A percentile compares a stretch with the other conserved stretches of the same genome.
Conservation (phyloP, 2,113 vertebrate genomes). For the Crypturellus undulatus region DNA sequence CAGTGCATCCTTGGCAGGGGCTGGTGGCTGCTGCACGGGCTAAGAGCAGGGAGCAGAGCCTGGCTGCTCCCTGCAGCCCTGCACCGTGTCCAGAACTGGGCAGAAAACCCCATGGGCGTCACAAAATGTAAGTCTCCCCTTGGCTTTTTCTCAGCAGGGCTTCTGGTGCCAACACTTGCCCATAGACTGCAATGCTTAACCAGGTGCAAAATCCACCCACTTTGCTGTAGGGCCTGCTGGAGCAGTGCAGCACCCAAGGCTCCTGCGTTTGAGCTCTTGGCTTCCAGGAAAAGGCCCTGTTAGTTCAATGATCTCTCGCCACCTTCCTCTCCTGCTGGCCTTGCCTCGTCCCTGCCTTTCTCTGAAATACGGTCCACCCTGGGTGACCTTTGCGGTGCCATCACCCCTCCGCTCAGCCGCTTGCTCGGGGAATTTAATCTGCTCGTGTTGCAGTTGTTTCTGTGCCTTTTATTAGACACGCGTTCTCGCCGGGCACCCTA, state of each 20-base stretch:
- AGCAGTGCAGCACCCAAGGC: too few relatives aligned
- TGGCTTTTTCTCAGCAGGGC: background rate
- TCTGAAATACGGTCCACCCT: background rate
- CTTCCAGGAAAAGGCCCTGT: background rate
- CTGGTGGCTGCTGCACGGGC: background rate
- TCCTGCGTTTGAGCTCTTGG: background rate
- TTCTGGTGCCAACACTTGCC: background rate
- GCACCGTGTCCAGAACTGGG: background rate
- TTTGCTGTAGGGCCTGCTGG: background rate
- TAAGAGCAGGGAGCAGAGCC: background rate
- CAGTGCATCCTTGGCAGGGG: background rate
- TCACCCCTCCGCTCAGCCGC: background rate
- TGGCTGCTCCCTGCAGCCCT: background rate
- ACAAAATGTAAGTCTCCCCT: background rate
- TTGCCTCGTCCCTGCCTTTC: background rate
- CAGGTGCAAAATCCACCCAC: background rate
- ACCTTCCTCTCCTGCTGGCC: background rate
- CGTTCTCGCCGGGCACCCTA: background rate
- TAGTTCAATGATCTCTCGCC: background rate
- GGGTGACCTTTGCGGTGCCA: constrained; percentile 58
- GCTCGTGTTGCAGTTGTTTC: constrained; percentile 23
- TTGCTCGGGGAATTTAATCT: constrained; percentile 65
- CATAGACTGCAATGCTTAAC: background rate
- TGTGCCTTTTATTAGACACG: constrained; percentile 71
- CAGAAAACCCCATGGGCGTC: background rate